A percentile compares a stretch with the other conserved stretches of the same genome.
Evolutionary conservation across 2,113 vertebrate species (phyloP).

Genomic region (Pteruthius melanotis): DNA sequence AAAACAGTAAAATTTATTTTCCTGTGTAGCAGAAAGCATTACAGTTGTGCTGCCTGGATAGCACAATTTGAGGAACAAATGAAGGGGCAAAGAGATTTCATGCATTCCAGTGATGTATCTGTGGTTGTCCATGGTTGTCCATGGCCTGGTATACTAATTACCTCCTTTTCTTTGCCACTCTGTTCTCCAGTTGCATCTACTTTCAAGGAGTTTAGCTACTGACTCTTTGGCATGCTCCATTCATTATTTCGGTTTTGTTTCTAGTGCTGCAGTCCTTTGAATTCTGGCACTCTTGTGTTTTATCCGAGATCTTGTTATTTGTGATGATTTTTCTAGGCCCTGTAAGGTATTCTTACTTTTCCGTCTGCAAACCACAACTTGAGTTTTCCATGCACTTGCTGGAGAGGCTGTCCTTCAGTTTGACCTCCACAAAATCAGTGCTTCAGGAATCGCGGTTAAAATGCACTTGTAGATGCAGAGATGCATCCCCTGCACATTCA

Average conservation of each 20-base stretch:
- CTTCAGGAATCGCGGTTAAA: background rate
- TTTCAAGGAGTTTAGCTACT: slow-evolving; percentile 33
- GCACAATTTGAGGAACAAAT: slow-evolving; percentile 22
- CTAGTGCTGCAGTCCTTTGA: slow-evolving; percentile 19
- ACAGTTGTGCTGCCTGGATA: background rate
- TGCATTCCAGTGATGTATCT: slow-evolving; percentile 48
- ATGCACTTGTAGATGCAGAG: background rate
- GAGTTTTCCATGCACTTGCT: background rate
- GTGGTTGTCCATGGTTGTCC: slow-evolving; percentile 23
- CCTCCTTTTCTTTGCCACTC: slow-evolving; percentile 32
- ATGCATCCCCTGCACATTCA: fast-evolving
- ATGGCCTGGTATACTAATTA: slow-evolving; percentile 47
- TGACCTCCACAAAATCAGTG: background rate
- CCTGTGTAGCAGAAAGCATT: background rate
- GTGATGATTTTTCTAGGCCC: background rate
- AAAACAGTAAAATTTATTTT: background rate
- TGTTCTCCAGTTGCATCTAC: slow-evolving; percentile 22
- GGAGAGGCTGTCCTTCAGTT: background rate
- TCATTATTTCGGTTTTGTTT: slow-evolving; percentile 46
- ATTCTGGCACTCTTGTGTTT: background rate
- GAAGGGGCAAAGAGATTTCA: slow-evolving; percentile 52
- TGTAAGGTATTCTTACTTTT: background rate
- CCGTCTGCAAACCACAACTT: background rate
- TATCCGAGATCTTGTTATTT: background rate
- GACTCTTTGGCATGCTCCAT: slow-evolving; percentile 36